Base-by-base conservation (phyloP, 2,797 vertebrate genomes). In the Poliocrania exsul region DNA sequence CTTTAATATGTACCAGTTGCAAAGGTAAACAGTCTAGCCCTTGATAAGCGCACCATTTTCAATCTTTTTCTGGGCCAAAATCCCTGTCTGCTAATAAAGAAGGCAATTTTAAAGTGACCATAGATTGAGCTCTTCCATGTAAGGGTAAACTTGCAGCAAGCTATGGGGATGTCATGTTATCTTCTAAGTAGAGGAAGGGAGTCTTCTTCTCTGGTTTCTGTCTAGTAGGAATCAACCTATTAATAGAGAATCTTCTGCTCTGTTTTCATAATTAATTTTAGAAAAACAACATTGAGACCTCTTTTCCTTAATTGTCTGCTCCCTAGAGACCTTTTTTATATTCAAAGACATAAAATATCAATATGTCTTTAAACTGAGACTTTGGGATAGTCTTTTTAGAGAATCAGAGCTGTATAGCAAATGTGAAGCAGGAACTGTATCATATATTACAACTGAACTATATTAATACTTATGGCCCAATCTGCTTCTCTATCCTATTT, bases 401-500 rank as follows among this genome's bases (percentile, higher is more conserved):
- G 37, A 88, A 81, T 5, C 7, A 61, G 60, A 80, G 16, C 53
- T 58, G 13, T 50, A 57, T 14, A 37, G 42, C 35, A 88, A 71
- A 74, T 54, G 16, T 11, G 38, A 77, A 51, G 51, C 25, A 64
- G 57, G 37, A 92, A 40, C 9, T 16, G 3, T 50, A 62, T 70
- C 15, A 70, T 31, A 11, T n/a, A 50, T 70, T 62, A 60, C 26
- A 49, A 70, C 4, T 31, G 53, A 86, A 57, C 33, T 72, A 16
- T 70, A 24, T 62, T 90, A 67, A 15, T 84, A 24, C 16, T 78
- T 64, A 50, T 78, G 49, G 20, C 25, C 12, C 47, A 73, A 57
- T 82, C 85, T 92, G 46, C 16, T 71, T 93, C 92, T 92, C 38
- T 80, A 11, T 56, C 24, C 21, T 79, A 44, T 69, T 93, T 93